Conservation (phyloP, 2,888 invertebrate genomes). For the Coelinius sp. region DNA sequence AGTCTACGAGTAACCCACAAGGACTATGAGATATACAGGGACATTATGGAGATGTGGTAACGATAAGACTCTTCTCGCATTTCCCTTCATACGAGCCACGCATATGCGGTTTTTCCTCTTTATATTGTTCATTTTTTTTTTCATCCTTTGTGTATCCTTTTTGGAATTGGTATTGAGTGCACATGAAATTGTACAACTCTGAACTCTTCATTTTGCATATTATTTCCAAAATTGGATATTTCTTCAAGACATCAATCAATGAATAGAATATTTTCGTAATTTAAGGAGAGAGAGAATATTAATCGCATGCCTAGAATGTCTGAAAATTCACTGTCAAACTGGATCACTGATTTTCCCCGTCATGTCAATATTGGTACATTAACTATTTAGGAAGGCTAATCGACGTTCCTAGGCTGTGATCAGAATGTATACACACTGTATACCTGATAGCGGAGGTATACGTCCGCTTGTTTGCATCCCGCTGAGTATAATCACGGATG, state of each 20-base stretch:
- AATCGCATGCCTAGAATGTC: neutral
- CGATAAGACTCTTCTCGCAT: constrained; percentile 49
- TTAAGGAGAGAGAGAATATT: too few species aligned
- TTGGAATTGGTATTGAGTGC: neutral
- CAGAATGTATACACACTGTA: constrained; percentile 10
- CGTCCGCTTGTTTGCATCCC: constrained; percentile 23
- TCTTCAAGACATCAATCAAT: too few species aligned
- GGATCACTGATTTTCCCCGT: neutral
- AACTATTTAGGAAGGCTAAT: neutral
- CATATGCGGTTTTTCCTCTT: constrained; percentile 33
- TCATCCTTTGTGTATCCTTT: neutral
- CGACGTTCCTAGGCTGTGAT: neutral
- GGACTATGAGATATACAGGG: constrained; percentile 47
- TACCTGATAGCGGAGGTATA: constrained; percentile 10
- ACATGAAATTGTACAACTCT: too few species aligned
- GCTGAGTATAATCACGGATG: constrained; percentile 11
- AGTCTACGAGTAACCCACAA: constrained; percentile 44
- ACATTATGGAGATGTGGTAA: constrained; percentile 54
- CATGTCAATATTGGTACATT: constrained; percentile 20
- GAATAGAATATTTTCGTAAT: too few species aligned
- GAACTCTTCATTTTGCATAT: too few species aligned
- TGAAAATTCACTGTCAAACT: neutral
- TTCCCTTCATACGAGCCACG: constrained; percentile 32
- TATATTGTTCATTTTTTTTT: constrained; percentile 26
- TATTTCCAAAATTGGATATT: too few species aligned